These are phyloP conservation scores for Notocelia uddmanniana DNA, from an alignment of 2,888 invertebrate species.

Conservation along the genomic window DNA sequence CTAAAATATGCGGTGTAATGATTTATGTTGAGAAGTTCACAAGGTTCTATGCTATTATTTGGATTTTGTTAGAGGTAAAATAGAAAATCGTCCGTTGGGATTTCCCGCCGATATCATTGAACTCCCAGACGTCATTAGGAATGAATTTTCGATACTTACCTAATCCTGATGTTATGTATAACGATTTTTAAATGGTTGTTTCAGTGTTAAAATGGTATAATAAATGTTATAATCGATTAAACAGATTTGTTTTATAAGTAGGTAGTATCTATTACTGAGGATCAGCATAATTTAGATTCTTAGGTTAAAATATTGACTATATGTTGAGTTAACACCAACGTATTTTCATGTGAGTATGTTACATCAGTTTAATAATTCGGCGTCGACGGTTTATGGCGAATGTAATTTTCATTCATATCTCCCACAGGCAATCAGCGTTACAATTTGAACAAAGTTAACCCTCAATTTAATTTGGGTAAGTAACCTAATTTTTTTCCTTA, in stretches of 20 bases:
- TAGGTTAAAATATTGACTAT: no score
- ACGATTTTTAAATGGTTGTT: no score
- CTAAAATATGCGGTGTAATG: constrained; percentile 14
- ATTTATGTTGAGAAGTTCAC: neutral
- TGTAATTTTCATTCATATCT: constrained; percentile 14
- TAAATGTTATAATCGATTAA: no score
- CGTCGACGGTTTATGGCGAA: constrained; percentile 13
- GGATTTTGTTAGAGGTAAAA: neutral
- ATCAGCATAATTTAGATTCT: no score
- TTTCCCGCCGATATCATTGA: neutral
- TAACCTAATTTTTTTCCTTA: neutral
- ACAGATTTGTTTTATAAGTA: no score
- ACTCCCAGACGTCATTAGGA: neutral
- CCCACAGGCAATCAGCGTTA: neutral
- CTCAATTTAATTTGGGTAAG: neutral
- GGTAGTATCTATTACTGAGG: no score
- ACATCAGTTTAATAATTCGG: constrained; percentile 16
- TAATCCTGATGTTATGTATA: no score
- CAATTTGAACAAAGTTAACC: neutral
- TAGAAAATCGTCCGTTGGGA: neutral
- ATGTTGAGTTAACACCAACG: no score
- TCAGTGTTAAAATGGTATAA: no score
- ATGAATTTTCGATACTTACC: neutral
- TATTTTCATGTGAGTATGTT: neutral
- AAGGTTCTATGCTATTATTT: constrained; percentile 6